Conservation (phyloP, 2,888 invertebrate species). For the Cyrtodaria siliqua region DNA sequence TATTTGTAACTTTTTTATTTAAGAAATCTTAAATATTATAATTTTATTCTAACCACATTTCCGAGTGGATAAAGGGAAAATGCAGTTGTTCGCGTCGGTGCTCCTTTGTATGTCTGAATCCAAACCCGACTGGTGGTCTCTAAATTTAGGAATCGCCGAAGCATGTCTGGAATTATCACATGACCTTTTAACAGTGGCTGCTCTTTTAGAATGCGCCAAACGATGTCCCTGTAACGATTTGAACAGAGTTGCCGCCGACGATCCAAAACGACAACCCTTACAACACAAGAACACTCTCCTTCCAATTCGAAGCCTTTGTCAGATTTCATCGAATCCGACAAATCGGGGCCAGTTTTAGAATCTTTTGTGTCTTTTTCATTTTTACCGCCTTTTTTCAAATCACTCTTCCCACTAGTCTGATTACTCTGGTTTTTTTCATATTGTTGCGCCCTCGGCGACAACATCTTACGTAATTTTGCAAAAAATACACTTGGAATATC, state of each 20-base stretch:
- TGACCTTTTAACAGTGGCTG: constrained; percentile 74
- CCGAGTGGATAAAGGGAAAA: constrained; percentile 72
- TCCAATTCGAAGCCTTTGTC: not conserved
- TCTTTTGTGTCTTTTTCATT: constrained; percentile 16
- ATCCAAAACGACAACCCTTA: constrained; percentile 77
- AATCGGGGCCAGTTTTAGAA: constrained; percentile 12
- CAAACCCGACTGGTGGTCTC: constrained; percentile 76
- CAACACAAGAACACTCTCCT: constrained; percentile 56
- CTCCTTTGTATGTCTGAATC: constrained; percentile 70
- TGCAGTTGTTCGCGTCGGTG: constrained; percentile 38
- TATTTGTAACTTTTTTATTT: too few species aligned
- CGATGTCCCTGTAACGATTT: constrained; percentile 58
- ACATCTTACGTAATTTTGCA: constrained; percentile 73
- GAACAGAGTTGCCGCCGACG: constrained; percentile 65
- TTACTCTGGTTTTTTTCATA: constrained; percentile 49
- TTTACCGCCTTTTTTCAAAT: constrained; percentile 23
- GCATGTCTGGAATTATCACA: constrained; percentile 75
- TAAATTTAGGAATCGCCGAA: constrained; percentile 75
- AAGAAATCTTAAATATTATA: not conserved
- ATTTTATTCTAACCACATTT: constrained; percentile 66
- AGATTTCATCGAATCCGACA: not conserved
- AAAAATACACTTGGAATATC: constrained; percentile 71
- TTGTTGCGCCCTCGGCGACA: constrained; percentile 72
- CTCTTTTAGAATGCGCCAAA: constrained; percentile 65
- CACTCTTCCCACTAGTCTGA: constrained; percentile 26